Conservation (phyloP, 2,797 vertebrate genomes). For the Eospalax fontanierii region DNA sequence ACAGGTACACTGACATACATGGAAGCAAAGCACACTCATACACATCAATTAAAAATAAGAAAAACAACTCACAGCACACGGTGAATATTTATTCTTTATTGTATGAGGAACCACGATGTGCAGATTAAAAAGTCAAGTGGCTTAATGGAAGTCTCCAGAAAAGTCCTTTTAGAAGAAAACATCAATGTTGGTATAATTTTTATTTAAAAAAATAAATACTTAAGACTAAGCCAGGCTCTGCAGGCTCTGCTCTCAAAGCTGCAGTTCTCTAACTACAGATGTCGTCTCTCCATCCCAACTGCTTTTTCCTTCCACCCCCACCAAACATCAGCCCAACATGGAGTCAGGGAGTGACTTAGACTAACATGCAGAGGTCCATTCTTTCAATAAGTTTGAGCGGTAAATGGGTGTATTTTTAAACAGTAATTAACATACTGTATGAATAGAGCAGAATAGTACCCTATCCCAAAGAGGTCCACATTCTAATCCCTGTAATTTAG, state of each 20-base stretch:
- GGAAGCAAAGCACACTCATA: no score
- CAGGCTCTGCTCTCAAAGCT: background rate
- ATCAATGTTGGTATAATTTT: background rate
- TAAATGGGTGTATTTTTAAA: conserved; percentile 6
- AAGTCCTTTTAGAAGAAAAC: conserved; percentile 19
- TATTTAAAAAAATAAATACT: background rate
- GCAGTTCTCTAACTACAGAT: background rate
- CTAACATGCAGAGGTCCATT: background rate
- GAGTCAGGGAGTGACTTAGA: background rate
- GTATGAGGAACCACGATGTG: background rate
- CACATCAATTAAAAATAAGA: background rate
- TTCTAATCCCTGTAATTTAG: background rate
- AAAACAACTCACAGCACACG: background rate
- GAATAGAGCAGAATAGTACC: conserved; percentile 2
- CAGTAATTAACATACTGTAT: background rate
- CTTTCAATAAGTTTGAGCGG: background rate
- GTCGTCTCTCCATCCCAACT: background rate
- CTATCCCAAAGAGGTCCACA: background rate
- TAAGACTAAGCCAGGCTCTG: no score
- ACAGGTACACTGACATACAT: no score
- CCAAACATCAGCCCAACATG: background rate
- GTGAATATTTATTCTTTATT: conserved; percentile 26
- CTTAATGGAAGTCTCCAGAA: conserved; percentile 27
- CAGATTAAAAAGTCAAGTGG: background rate
- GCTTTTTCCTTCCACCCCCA: background rate